Evolutionary conservation across 2,888 invertebrate genomes (phyloP), one percentile per base, ranked within the genome.

Genomic region (Ophion costatus): DNA sequence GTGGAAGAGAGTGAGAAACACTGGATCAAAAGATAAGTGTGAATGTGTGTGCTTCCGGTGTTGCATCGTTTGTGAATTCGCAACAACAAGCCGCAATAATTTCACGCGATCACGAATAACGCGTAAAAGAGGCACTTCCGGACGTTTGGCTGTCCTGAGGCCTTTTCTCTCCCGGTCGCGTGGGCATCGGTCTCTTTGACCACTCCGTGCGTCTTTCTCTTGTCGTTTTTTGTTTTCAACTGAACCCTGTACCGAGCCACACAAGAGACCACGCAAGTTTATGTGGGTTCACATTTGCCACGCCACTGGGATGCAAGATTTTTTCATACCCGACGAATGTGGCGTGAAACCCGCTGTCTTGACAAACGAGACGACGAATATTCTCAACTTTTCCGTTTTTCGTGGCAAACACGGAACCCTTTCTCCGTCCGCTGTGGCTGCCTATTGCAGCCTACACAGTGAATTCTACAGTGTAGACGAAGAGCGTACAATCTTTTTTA

Each of bases 61-160:
- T 83, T 74, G 82, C 78, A 74, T 78, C 78, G 82, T 74, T 79
- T 74, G 79, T 67, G 80, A 71, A 75, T 80, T 80, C 80, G 73
- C 80, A 80, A 80, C 66, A 73, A 80, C 73, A 73, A 66, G 73
- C 76, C 80, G 85, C 82, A 80, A 82, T 82, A 82, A 85, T 85
- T 85, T 85, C 85, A 80, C 85, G 85, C 82, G 85, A 85, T 82
- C 85, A 85, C 85, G 85, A 85, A 82, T 85, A 85, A 80, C 76
- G 82, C 85, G 85, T 85, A 85, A 85, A 85, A 85, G 63, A 85
- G 82, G 64, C 56, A 80, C 82, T 82, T 85, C 85, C 85, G 85
- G 85, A 82, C 22, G 73, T 45, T 63, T 64, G 63, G 69, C 38
- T 67, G 63, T 51, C 22, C 17, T n/a, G 74, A 63, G 10, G 82